Evolutionary conservation across 2,797 vertebrate genomes (phyloP).

Genomic region (Martes flavigula): DNA sequence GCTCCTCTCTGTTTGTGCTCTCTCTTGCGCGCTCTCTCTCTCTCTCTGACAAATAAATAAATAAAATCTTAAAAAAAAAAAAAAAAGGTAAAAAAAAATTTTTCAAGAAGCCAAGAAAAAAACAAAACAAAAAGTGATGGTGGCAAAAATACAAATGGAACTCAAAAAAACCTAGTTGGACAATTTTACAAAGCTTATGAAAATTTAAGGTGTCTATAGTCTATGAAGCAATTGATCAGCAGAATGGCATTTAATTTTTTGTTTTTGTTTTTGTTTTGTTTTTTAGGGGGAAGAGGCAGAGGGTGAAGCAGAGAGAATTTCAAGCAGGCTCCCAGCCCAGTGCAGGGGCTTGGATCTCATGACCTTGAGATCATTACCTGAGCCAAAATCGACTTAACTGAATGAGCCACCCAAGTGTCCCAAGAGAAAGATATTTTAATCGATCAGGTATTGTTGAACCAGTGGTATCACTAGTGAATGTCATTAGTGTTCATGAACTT

Average conservation of each 20-base stretch:
- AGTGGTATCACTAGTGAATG: neutral
- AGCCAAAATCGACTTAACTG: neutral
- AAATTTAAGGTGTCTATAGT: slow-evolving; percentile 10
- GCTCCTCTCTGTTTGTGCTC: neutral
- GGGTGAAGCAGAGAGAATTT: neutral
- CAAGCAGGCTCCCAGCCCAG: neutral
- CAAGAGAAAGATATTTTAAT: slow-evolving; percentile 10
- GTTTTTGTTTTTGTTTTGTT: neutral
- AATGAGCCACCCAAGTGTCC: neutral
- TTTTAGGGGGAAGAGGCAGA: neutral
- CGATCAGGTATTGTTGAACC: neutral
- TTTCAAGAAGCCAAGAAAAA: neutral
- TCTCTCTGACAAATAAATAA: neutral
- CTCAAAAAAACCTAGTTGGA: neutral
- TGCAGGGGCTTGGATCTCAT: neutral
- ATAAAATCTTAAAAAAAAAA: no score
- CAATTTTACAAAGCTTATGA: neutral
- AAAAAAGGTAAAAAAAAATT: neutral
- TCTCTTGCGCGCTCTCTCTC: no score
- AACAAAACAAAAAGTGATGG: neutral
- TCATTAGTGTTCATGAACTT: neutral
- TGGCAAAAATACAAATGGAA: neutral
- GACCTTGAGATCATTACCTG: neutral
- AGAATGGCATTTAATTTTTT: neutral
- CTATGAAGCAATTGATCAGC: neutral